A percentile compares a stretch with the other conserved stretches of the same genome.
Evolutionary conservation across 2,888 invertebrate species (phyloP).

Genomic region (Macrosoma leucophasiata): DNA sequence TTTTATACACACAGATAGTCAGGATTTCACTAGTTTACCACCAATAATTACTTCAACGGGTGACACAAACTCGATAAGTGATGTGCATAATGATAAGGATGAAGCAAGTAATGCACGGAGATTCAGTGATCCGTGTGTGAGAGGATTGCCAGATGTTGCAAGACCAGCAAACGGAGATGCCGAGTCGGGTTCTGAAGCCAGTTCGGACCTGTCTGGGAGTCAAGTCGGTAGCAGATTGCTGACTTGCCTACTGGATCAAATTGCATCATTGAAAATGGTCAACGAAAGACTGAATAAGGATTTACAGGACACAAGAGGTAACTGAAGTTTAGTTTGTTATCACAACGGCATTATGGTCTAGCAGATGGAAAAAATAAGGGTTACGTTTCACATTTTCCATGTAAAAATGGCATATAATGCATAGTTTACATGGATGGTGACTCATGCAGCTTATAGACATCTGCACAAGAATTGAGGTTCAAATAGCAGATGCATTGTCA

Average conservation of each 20-base stretch:
- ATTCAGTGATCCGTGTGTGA: slow-evolving; percentile 81
- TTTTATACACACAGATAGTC: slow-evolving; percentile 55
- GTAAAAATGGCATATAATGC: no score
- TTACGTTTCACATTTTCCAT: no score
- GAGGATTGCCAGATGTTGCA: slow-evolving; percentile 60
- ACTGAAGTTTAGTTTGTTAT: no score
- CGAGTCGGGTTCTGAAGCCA: slow-evolving; percentile 70
- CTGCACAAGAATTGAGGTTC: no score
- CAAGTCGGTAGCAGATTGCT: slow-evolving; percentile 76
- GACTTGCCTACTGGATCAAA: slow-evolving; percentile 82
- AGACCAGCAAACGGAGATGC: slow-evolving; percentile 65
- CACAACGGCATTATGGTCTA: no score
- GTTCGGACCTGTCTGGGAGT: slow-evolving; percentile 70
- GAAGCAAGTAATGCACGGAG: slow-evolving; percentile 74
- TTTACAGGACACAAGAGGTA: slow-evolving; percentile 83
- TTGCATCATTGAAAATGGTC: slow-evolving; percentile 80
- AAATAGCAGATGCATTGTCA: no score
- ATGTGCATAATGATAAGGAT: slow-evolving; percentile 63
- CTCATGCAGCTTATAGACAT: no score
- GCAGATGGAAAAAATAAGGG: no score
- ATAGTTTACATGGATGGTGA: no score
- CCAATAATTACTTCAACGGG: slow-evolving; percentile 78
- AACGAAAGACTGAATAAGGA: slow-evolving; percentile 86
- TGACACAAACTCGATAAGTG: slow-evolving; percentile 66
- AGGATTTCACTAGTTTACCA: slow-evolving; percentile 81